Evolutionary conservation across 1,140 invertebrate genomes (phyloP), one percentile per base, ranked within the genome.

Genomic region (Grapholita molesta): DNA sequence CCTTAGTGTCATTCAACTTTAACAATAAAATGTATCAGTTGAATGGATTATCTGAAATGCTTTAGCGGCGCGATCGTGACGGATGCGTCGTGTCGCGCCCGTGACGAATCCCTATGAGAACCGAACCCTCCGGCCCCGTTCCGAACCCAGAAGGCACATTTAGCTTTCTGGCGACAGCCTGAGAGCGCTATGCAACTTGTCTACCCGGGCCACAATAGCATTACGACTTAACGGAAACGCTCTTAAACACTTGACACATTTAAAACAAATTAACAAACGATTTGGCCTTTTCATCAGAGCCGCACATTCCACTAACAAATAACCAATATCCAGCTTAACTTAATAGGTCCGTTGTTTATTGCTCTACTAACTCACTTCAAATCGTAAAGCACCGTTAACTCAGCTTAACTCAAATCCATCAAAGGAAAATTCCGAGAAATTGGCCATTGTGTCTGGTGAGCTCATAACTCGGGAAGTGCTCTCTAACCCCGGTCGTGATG

Each of bases 401-500:
- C 67, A 70, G 74, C 38, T 68, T 77, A 73, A 77, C 72, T 75
- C 48, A 68, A 75, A 80, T 80, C 77, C 78, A 75, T 80, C 80
- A 78, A 71, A 78, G 78, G 66, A 76, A 69, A 79, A 73, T 82
- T 80, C 75, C 72, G 65, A 80, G 87, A 91, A 89, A 91, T 91
- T 91, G 83, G 81, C 87, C 80, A 89, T 91, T 91, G 86, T 89
- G 78, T 81, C 76, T 71, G 74, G 61, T 77, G 80, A 84, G 83
- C 80, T 82, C 85, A 83, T 88, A 90, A 87, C 82, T 88, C 77
- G 79, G 74, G 83, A 77, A 80, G 80, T 78, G 84, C 88, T 85
- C 84, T 86, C 86, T 89, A 84, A 90, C 88, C 88, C 79, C 67
- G 68, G 71, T 90, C 88, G 86, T 89, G 88, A 89, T 88, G 86